Percentiles rank a stretch among this genome's conserved stretches.
These are phyloP conservation scores for Criorhina ranunculi DNA, from an alignment of 2,888 invertebrate species.

Conservation along the genomic window DNA sequence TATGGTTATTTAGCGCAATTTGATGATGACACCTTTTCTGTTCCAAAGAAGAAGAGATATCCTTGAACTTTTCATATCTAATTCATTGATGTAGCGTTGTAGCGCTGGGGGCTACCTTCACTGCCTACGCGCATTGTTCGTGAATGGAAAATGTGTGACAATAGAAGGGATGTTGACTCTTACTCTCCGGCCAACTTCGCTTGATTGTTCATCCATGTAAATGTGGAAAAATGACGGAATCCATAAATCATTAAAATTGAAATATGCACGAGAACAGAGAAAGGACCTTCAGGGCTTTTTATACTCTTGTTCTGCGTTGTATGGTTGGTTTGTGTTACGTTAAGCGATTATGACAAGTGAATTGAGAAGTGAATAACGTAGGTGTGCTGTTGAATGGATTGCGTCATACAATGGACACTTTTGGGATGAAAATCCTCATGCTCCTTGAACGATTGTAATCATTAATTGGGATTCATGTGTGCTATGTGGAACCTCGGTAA, in stretches of 20 bases:
- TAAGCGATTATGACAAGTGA: conserved; percentile 30
- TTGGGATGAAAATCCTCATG: background rate
- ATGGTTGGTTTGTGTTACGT: conserved; percentile 2
- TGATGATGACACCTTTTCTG: conserved; percentile 30
- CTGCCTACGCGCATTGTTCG: background rate
- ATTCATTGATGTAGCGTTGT: conserved; percentile 8
- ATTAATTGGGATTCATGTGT: conserved; percentile 9
- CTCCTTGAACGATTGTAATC: background rate
- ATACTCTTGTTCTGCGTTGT: conserved; percentile 3
- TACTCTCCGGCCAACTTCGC: background rate
- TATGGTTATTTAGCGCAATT: conserved; percentile 2
- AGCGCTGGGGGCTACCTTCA: no score
- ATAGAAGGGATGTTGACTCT: background rate
- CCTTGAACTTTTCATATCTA: conserved; percentile 45
- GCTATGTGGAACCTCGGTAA: no score
- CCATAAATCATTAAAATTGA: conserved; percentile 41
- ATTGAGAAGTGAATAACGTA: conserved; percentile 10
- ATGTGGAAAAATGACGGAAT: conserved; percentile 35
- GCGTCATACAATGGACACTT: background rate
- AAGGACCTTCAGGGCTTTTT: conserved; percentile 18
- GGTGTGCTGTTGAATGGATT: conserved; percentile 1
- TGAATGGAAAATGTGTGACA: conserved; percentile 12
- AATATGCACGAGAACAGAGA: conserved; percentile 2
- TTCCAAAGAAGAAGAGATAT: conserved; percentile 9
- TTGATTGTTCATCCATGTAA: conserved; percentile 30